Conservation (phyloP, 2,888 invertebrate species). For the Caenorhabditis panamensis region DNA sequence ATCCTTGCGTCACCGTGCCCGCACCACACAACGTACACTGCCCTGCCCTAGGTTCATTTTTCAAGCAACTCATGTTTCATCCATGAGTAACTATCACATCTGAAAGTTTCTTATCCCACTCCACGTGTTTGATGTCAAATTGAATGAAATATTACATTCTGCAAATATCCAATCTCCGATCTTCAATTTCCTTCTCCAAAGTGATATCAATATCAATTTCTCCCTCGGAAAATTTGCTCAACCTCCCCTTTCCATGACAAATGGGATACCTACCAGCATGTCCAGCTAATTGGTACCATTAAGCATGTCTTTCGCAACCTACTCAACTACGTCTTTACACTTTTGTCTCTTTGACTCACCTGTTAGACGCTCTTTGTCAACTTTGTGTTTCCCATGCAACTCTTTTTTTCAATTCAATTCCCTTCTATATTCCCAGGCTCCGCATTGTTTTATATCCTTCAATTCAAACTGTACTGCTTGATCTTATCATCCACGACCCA, state of each 20-base stretch:
- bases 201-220: constrained; percentile 39
- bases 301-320: constrained; percentile 18
- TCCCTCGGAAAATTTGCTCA: neutral
- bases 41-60: neutral
- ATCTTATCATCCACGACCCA: constrained; percentile 9
- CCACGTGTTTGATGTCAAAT: constrained; percentile 29
- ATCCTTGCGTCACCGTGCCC: constrained; percentile 40
- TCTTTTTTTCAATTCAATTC: neutral
- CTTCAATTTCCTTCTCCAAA: constrained; percentile 39
- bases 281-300: constrained; percentile 30
- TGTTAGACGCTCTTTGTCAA: too few relatives aligned
- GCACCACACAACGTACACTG: constrained; percentile 25
- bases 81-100: neutral
- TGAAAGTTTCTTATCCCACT: too few relatives aligned
- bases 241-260: constrained; percentile 21
- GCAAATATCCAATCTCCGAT: constrained; percentile 40
- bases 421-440: constrained; percentile 16
- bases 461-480: constrained; percentile 30
- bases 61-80: neutral
- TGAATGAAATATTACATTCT: constrained; percentile 38
- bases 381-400: too few relatives aligned
- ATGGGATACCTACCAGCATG: constrained; percentile 32
- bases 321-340: constrained; percentile 22
- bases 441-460: constrained; percentile 31
- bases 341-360: constrained; percentile 24